A percentile compares a stretch with the other conserved stretches of the same genome.
These are phyloP conservation scores for Trogon melanurus DNA, from an alignment of 2,113 vertebrate genomes.

Conservation along the genomic window DNA sequence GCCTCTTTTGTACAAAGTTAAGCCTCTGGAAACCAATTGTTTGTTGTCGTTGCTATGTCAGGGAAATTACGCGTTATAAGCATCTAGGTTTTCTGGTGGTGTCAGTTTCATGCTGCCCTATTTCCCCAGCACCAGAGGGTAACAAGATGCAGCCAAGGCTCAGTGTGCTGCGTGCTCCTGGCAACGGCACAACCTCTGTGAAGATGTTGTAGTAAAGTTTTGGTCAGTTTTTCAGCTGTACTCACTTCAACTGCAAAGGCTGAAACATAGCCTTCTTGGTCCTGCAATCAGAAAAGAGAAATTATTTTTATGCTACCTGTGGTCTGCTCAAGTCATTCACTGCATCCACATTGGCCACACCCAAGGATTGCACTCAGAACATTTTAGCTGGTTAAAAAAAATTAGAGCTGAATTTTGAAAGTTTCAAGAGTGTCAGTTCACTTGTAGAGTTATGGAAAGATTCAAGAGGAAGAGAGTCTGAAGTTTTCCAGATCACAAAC, in stretches of 20 bases:
- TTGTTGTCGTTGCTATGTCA: neutral
- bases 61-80: neutral
- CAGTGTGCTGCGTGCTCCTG: neutral
- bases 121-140: neutral
- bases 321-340: neutral
- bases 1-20: neutral
- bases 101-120: neutral
- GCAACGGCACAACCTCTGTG: neutral
- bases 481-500: neutral
- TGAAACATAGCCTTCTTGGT: neutral
- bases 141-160: neutral
- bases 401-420: neutral
- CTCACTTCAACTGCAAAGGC: neutral
- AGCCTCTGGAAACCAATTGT: neutral
- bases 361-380: neutral
- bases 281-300: neutral
- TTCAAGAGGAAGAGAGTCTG: neutral
- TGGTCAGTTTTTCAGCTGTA: neutral
- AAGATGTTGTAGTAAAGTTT: neutral
- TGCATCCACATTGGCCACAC: accelerated
- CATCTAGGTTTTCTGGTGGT: neutral
- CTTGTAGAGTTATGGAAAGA: neutral
- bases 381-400: neutral
- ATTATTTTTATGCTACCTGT: neutral
- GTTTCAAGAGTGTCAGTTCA: neutral